A percentile compares a stretch with the other conserved stretches of the same genome.
Evolutionary conservation across 1,140 invertebrate genomes (phyloP).

Genomic region (Capitella teleta): DNA sequence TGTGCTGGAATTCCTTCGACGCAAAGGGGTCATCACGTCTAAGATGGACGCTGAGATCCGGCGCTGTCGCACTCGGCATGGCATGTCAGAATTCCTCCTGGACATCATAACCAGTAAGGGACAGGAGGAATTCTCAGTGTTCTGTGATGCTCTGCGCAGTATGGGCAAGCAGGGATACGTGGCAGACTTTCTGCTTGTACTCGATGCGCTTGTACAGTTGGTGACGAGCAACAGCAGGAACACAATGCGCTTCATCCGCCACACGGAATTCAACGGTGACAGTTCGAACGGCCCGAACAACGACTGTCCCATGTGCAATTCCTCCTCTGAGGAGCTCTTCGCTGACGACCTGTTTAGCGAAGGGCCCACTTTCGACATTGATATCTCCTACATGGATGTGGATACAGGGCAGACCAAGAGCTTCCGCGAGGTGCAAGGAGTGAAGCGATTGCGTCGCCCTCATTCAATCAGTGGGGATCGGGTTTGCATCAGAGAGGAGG

Average conservation of each 20-base stretch:
- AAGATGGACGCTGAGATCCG: conserved; percentile 1
- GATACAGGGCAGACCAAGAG: conserved; percentile 7
- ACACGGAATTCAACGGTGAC: too few species aligned
- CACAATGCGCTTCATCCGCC: not conserved
- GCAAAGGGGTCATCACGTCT: conserved; percentile 4
- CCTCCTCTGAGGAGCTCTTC: not conserved
- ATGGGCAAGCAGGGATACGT: not conserved
- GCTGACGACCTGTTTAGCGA: not conserved
- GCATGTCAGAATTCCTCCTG: conserved; percentile 2
- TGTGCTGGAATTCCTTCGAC: not conserved
- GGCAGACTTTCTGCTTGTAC: conserved; percentile 3
- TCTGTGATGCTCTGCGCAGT: not conserved
- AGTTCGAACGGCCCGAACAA: not conserved
- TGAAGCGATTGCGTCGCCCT: not conserved
- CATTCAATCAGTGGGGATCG: not conserved
- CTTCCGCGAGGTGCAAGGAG: not conserved
- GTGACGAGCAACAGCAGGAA: not conserved
- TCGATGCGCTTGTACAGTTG: not conserved
- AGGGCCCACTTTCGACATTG: conserved; percentile 6
- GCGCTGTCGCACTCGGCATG: conserved; percentile 2
- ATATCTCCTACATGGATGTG: conserved; percentile 6
- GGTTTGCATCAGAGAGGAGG: not conserved
- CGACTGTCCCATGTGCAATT: not conserved
- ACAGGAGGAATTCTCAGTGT: not conserved
- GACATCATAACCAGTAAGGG: conserved; percentile 1